Evolutionary conservation across 2,888 invertebrate genomes (phyloP).

Genomic region (Pyrrhia umbra): DNA sequence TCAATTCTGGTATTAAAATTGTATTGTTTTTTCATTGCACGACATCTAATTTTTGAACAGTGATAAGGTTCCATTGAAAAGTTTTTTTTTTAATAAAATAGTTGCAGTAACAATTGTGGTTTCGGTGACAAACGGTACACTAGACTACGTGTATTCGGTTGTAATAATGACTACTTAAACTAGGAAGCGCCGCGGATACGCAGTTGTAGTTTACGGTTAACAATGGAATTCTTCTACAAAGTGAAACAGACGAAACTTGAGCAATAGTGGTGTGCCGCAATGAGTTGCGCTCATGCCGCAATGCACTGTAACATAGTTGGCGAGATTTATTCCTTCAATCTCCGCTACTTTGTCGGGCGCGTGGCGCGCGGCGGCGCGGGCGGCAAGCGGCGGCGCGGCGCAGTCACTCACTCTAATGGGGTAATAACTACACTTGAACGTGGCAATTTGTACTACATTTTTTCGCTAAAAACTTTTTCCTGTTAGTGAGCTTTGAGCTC

Average conservation of each 20-base stretch:
- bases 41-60: no score
- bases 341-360: slow-evolving; percentile 69
- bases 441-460: slow-evolving; percentile 80
- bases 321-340: slow-evolving; percentile 79
- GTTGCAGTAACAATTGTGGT: not conserved
- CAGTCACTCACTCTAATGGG: slow-evolving; percentile 80
- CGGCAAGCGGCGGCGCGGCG: slow-evolving; percentile 60
- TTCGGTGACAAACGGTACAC: not conserved
- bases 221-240: slow-evolving; percentile 32
- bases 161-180: slow-evolving; percentile 9
- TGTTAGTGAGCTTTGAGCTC: slow-evolving; percentile 68
- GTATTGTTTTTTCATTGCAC: no score
- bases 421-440: slow-evolving; percentile 83
- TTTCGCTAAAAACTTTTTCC: slow-evolving; percentile 76
- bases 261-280: slow-evolving; percentile 41
- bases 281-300: slow-evolving; percentile 54
- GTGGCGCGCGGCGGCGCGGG: slow-evolving; percentile 56
- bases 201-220: slow-evolving; percentile 3
- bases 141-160: slow-evolving; percentile 8
- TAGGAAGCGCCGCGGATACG: not conserved
- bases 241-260: slow-evolving; percentile 42
- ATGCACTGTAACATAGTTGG: slow-evolving; percentile 68
- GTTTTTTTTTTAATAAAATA: no score
- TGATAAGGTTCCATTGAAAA: no score
- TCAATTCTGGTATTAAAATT: no score